These are phyloP conservation scores for Agonopterix arenella DNA, from an alignment of 2,888 invertebrate genomes.

Conservation along the genomic window DNA sequence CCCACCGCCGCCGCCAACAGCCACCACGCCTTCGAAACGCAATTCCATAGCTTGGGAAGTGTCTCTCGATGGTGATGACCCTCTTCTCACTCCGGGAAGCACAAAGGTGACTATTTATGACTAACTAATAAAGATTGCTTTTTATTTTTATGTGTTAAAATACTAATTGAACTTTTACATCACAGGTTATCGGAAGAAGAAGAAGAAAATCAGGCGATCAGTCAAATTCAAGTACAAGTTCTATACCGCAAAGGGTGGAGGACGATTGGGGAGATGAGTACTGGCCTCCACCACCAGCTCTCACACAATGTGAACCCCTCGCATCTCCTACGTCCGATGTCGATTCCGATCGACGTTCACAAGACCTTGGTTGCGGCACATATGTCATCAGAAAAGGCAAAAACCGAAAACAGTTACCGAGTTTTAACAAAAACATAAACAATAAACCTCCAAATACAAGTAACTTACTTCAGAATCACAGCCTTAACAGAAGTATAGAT, in stretches of 20 bases:
- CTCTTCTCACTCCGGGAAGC: slow-evolving; percentile 82
- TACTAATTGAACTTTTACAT: slow-evolving; percentile 2
- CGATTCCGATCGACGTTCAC: slow-evolving; percentile 53
- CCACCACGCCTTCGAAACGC: slow-evolving; percentile 80
- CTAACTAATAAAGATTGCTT: no score
- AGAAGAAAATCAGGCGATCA: slow-evolving; percentile 75
- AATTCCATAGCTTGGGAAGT: slow-evolving; percentile 94
- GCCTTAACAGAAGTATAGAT: slow-evolving; percentile 63
- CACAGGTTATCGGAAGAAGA: slow-evolving; percentile 76
- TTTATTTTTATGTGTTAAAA: no score
- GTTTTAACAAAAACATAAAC: slow-evolving; percentile 71
- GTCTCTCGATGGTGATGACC: slow-evolving; percentile 83
- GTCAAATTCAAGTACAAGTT: slow-evolving; percentile 82
- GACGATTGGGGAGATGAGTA: slow-evolving; percentile 80
- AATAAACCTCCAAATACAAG: slow-evolving; percentile 43
- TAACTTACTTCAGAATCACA: slow-evolving; percentile 61
- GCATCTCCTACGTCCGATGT: slow-evolving; percentile 82
- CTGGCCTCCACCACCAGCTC: slow-evolving; percentile 84
- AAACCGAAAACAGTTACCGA: slow-evolving; percentile 81
- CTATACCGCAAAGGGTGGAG: slow-evolving; percentile 80
- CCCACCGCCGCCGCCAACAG: slow-evolving; percentile 79
- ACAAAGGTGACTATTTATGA: slow-evolving; percentile 73
- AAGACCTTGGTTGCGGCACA: slow-evolving; percentile 79
- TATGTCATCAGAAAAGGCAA: slow-evolving; percentile 88
- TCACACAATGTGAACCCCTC: slow-evolving; percentile 79